phyloP scores from a whole-genome alignment of 2,113 vertebrate genomes.

The Hystrix cristata region DNA sequence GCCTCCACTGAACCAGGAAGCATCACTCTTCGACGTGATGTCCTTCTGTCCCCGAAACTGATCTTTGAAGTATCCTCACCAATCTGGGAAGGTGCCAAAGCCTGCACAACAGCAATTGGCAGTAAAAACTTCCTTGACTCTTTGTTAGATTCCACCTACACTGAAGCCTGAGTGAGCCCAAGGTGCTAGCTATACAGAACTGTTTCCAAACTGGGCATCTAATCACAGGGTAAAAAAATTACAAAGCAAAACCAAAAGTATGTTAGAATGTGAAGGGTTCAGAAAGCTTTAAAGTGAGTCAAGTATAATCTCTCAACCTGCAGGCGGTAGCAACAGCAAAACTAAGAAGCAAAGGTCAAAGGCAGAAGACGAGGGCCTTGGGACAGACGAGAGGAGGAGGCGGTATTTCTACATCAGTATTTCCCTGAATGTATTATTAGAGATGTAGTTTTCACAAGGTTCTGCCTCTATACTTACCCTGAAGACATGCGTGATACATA shows the following conservation, averaged over 20 bases:
- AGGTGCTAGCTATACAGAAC: neutral
- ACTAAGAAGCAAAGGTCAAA: neutral
- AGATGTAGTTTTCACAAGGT: neutral
- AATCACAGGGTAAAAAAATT: neutral
- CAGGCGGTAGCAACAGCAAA: neutral
- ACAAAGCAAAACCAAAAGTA: neutral
- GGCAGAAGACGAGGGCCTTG: neutral
- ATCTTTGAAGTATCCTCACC: neutral
- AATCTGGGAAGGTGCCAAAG: neutral
- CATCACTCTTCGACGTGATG: neutral
- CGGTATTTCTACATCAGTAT: neutral
- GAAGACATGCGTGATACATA: neutral
- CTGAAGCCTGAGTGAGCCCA: neutral
- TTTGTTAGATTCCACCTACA: neutral
- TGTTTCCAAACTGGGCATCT: neutral
- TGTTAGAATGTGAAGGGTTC: neutral
- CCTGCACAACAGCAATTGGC: neutral
- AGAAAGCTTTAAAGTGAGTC: neutral
- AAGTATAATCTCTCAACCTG: neutral
- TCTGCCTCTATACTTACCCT: neutral
- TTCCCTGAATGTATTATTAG: neutral
- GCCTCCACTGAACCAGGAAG: neutral
- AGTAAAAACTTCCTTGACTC: neutral
- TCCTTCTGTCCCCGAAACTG: neutral
- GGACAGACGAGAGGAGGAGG: neutral